Conservation (phyloP, 1,140 invertebrate species). For the Idris sp. region DNA sequence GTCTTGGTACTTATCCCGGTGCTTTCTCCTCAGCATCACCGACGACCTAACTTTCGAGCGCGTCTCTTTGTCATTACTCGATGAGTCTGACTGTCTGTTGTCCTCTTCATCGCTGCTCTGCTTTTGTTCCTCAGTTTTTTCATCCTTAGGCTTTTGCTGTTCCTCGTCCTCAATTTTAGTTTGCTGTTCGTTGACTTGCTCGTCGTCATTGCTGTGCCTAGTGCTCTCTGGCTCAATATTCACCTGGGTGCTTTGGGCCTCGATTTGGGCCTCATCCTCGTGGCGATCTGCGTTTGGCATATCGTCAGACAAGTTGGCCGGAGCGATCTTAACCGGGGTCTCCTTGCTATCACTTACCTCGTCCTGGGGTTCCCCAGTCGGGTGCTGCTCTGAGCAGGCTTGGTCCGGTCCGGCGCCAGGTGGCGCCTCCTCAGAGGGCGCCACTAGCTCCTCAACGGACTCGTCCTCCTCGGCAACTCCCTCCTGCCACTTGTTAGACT, state of each 20-base stretch:
- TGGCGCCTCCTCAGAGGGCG: conserved; percentile 63
- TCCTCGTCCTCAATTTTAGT: not conserved
- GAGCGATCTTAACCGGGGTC: conserved; percentile 75
- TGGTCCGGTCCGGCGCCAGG: conserved; percentile 49
- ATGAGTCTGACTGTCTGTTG: conserved; percentile 60
- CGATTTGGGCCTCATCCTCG: conserved; percentile 35
- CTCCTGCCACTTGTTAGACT: conserved; percentile 75
- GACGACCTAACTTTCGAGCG: conserved; percentile 42
- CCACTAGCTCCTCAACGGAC: conserved; percentile 72
- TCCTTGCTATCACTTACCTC: conserved; percentile 79
- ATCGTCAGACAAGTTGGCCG: conserved; percentile 78
- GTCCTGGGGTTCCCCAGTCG: conserved; percentile 73
- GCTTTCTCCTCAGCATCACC: conserved; percentile 67
- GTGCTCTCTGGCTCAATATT: too few species aligned
- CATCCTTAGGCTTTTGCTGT: not conserved
- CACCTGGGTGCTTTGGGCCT: too few species aligned
- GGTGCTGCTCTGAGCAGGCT: conserved; percentile 71
- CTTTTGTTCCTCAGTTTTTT: not conserved
- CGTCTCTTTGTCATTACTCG: conserved; percentile 61
- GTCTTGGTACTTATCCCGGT: conserved; percentile 71
- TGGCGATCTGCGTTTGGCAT: conserved; percentile 77
- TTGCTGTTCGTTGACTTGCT: too few species aligned
- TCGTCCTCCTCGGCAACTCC: conserved; percentile 75
- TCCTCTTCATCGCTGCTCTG: conserved; percentile 63
- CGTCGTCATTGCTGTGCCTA: too few species aligned